These are phyloP conservation scores for sheep (Ovis aries) DNA, from an alignment of 2,113 vertebrate species.

Conservation along the genomic window DNA sequence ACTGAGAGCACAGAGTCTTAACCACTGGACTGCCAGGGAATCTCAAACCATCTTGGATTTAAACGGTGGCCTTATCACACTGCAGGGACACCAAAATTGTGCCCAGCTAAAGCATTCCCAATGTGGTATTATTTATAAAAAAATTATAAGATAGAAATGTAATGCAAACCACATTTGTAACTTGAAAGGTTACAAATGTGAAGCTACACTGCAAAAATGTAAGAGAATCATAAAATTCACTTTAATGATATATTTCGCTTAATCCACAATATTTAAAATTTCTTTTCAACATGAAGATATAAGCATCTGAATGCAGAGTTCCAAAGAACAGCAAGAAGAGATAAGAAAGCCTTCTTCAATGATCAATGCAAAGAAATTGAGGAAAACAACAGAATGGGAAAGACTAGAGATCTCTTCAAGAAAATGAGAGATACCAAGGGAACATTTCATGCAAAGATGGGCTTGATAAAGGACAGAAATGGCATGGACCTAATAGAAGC, in stretches of 20 bases:
- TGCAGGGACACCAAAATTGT: not conserved
- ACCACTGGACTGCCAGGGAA: not conserved
- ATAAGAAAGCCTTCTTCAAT: too few species aligned
- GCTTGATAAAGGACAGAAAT: too few species aligned
- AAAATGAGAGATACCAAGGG: too few species aligned
- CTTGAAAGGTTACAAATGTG: not conserved
- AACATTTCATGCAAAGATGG: too few species aligned
- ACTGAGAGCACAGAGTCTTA: not conserved
- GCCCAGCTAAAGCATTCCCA: not conserved
- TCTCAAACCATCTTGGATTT: not conserved
- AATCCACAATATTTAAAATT: not conserved
- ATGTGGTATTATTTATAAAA: not conserved
- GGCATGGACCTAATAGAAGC: too few species aligned
- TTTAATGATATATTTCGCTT: not conserved
- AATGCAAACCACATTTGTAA: not conserved
- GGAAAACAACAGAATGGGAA: too few species aligned
- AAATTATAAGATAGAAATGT: not conserved
- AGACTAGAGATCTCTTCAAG: too few species aligned
- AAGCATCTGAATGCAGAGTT: too few species aligned
- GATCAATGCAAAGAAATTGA: too few species aligned
- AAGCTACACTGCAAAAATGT: not conserved
- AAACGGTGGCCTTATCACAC: not conserved
- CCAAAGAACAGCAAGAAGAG: too few species aligned
- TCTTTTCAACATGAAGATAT: not conserved
- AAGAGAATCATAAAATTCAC: not conserved